Evolutionary conservation across 2,888 invertebrate species (phyloP).

Genomic region (Scaptomyza caliginosa): DNA sequence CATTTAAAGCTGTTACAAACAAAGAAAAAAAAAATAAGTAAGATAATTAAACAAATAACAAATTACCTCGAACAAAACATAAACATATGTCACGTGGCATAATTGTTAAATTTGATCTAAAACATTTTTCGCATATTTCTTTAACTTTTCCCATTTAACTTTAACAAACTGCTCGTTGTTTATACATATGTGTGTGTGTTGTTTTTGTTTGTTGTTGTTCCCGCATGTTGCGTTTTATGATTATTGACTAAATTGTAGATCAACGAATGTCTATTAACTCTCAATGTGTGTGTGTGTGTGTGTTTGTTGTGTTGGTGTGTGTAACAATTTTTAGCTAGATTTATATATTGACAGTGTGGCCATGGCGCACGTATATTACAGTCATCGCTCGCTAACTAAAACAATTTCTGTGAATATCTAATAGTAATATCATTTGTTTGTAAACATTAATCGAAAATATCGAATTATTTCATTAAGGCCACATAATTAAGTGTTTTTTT

Average conservation of each 20-base stretch:
- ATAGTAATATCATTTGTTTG: not conserved
- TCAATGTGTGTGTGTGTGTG: conserved; percentile 21
- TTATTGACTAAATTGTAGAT: conserved; percentile 76
- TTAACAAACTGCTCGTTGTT: conserved; percentile 29
- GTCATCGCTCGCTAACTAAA: conserved; percentile 5
- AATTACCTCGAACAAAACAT: conserved; percentile 10
- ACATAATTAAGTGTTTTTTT: not conserved
- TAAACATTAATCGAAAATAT: not conserved
- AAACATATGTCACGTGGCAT: conserved; percentile 21
- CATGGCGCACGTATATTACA: conserved; percentile 13
- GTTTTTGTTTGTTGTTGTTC: conserved; percentile 12
- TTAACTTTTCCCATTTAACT: conserved; percentile 17
- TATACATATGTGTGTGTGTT: conserved; percentile 24
- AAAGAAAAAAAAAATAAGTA: conserved; percentile 30
- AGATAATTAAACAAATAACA: conserved; percentile 14
- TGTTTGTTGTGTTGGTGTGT: conserved; percentile 13
- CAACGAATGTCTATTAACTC: conserved; percentile 73
- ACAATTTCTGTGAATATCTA: not conserved
- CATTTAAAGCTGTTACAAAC: conserved; percentile 16
- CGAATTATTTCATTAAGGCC: not conserved
- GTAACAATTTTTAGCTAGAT: conserved; percentile 38
- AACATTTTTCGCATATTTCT: conserved; percentile 27
- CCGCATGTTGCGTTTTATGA: conserved; percentile 36
- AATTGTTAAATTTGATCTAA: conserved; percentile 35
- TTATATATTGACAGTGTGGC: conserved; percentile 7